Evolutionary conservation across 2,797 vertebrate species (phyloP), one percentile per base, ranked within the genome.

Genomic region (Ibycter americanus): DNA sequence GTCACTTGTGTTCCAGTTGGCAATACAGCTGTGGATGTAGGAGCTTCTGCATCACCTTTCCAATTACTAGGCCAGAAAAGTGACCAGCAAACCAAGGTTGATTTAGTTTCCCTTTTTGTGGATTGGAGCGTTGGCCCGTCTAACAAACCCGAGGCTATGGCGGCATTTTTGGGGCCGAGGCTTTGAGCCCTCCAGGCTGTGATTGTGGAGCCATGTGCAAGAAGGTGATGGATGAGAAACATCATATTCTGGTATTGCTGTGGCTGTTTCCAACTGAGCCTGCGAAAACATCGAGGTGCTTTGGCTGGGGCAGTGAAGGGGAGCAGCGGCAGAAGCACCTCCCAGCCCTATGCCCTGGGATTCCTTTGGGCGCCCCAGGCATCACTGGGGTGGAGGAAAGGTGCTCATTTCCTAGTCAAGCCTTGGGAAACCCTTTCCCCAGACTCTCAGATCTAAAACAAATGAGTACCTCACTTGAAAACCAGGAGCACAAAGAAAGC

Each of bases 221-320:
- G 23, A 29, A 49, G 12, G 6, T 15, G 9, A 7, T 31, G 49
- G 38, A 29, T 32, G 78, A 72, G 36, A 44, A 84, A 58, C 2
- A 0, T 17, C 32, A 46, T 2, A 3, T 67, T 87, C 80, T 42
- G 38, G 13, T 36, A 31, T 42, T 78, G 62, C n/a, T 87, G 47
- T 6, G 19, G 34, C 31, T 79, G 42, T 71, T 93, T 58, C 42
- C n/a, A 81, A 46, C 17, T 0, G 1, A 78, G 19, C 10, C 38
- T n/a, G 4, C 61, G 26, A 40, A 71, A 82, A 40, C 16, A 34
- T 4, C 0, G 1, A 81, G n/a, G 32, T 52, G 14, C 19, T 80
- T 44, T 4, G 1, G 16, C 46, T 1, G 0, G 15, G 25, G 15
- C 1, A 1, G 49, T 0, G 4, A 81, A 27, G 21, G 16, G 27